Evolutionary conservation across 2,797 vertebrate genomes (phyloP), one percentile per base, ranked within the genome.

Genomic region (Pterois miles): DNA sequence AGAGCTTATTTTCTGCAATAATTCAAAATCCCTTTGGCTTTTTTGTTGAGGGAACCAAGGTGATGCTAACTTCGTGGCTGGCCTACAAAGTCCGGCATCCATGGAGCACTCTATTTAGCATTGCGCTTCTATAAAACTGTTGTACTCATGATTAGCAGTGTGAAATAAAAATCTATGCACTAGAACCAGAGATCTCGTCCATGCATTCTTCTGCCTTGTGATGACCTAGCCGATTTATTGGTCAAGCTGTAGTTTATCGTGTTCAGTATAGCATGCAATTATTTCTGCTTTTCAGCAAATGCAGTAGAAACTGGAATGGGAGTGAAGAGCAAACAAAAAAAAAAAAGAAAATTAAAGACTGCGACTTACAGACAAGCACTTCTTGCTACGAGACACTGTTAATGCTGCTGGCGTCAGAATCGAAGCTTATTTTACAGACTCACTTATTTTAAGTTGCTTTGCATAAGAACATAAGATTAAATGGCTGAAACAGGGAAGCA

Each of bases 341-440:
- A 6, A 31, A 65, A 38, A 54, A 36, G 23, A 3, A 57, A 48
- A 11, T 50, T n/a, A 50, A 48, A 53, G 48, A 64, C 3, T 57
- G 25, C 33, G 11, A 59, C 6, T 16, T n/a, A n/a, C 10, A 18
- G 57, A 25, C 1, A 18, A 46, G 63, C 22, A 11, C 66, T 46
- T n/a, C 27, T 57, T 59, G 18, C 25, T 56, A 4, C 23, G 12
- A 29, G 36, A 73, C 4, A 7, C 46, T 40, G 23, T 71, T 74
- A 46, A 84, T 58, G 38, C 77, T 66, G 52, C 62, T 29, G 33
- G 43, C 74, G 65, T 68, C 56, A 25, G 34, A 27, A 65, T 36
- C 36, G 13, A 64, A 8, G 65, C 80, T 80, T 64, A 60, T 68
- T 84, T 82, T 38, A 69, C 22, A 0, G 79, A 71, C 52, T 8